Conservation (phyloP, 2,888 invertebrate genomes). For the Horisme vitalbata region DNA sequence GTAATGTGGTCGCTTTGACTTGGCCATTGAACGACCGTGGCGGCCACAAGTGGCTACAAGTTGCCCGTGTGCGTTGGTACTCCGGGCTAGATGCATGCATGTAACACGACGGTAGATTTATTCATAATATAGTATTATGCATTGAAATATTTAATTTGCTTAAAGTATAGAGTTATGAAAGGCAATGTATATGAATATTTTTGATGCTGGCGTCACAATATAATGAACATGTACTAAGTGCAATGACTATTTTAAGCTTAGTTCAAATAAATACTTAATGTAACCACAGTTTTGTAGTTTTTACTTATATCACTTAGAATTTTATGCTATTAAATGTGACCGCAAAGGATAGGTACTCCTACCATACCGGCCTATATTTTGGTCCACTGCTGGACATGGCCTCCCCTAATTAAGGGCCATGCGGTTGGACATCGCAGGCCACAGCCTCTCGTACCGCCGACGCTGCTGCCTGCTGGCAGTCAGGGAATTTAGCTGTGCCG, state of each 20-base stretch:
- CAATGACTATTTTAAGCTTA: slow-evolving; percentile 51
- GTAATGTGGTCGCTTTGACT: too few relatives aligned
- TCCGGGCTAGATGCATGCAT: neutral
- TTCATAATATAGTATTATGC: slow-evolving; percentile 28
- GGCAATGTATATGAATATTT: slow-evolving; percentile 39
- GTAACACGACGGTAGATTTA: slow-evolving; percentile 7
- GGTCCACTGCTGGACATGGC: too few relatives aligned
- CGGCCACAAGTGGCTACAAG: too few relatives aligned
- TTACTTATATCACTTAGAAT: slow-evolving; percentile 4
- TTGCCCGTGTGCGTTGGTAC: neutral
- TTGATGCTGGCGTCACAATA: slow-evolving; percentile 53
- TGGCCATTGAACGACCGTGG: too few relatives aligned
- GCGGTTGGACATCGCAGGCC: too few relatives aligned
- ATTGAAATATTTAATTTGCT: slow-evolving; percentile 29
- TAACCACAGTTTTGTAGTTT: slow-evolving; percentile 27
- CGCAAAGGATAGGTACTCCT: too few relatives aligned
- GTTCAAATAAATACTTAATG: slow-evolving; percentile 47
- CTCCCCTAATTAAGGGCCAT: too few relatives aligned
- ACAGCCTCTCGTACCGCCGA: too few relatives aligned
- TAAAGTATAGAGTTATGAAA: slow-evolving; percentile 18
- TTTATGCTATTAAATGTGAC: too few relatives aligned
- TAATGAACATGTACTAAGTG: slow-evolving; percentile 53
- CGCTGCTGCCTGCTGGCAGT: too few relatives aligned
- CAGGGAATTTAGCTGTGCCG: too few relatives aligned
- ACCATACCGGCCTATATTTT: too few relatives aligned